Evolutionary conservation across 2,113 vertebrate species (phyloP), one percentile per base, ranked within the genome.

Genomic region (Rousettus leschenaultii): DNA sequence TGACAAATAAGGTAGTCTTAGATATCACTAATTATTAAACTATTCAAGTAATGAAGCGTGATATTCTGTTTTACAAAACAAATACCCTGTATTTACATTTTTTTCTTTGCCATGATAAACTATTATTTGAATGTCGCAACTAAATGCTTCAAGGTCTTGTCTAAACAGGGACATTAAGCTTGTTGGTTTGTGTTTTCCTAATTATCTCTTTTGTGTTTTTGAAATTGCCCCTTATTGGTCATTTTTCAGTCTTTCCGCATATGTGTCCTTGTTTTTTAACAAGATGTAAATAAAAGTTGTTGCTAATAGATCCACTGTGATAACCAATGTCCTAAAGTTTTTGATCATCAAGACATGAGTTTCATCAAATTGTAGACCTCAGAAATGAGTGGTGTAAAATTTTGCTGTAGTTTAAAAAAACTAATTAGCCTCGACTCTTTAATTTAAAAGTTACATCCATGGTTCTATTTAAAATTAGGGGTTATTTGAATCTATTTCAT

Each of bases 341-440:
- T 77, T 86, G 53, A 24, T 70, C 45, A 71, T 61, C 45, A 94
- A 57, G n/a, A 68, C 30, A 51, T 63, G 57, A 86, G 10, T 80
- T 63, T 87, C 10, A 1, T 87, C 33, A 82, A 90, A 86, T 77
- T 19, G 30, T 12, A 82, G 68, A 77, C 28, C 16, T 77, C 33
- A 66, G 65, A 85, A 89, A 74, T 71, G 16, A n/a, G 35, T 11
- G 8, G 10, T 92, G 22, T 59, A 79, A 87, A 87, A 65, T 30
- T 83, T 83, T 70, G 35, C 57, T 92, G 51, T 45, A 66, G 13
- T 92, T 82, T 82, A 90, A 95, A 92, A 92, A 93, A 35, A 48
- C 28, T 6, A 90, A 65, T n/a, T 73, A 66, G 11, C 38, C 15
- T 68, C 18, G 73, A 13, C 19, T 83, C 10, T 89, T 87, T 82